A percentile compares a stretch with the other conserved stretches of the same genome.
Evolutionary conservation across 2,797 vertebrate genomes (phyloP).

Genomic region (Allobates femoralis): DNA sequence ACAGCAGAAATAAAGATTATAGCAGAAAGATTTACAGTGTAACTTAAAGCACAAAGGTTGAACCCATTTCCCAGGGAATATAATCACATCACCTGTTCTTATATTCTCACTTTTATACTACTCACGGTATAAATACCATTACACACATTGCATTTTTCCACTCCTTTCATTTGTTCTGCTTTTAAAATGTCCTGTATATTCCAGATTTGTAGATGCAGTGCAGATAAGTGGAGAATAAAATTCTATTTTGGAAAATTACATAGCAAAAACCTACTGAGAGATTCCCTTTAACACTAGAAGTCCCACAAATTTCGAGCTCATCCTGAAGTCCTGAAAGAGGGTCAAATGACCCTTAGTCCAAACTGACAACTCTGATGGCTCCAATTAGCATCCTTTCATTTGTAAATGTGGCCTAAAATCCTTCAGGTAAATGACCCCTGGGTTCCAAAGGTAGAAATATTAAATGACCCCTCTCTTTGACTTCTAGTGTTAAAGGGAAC

Average conservation of each 20-base stretch:
- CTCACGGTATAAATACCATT: constrained; percentile 21
- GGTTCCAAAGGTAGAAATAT: too few relatives aligned
- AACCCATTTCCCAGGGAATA: constrained; percentile 41
- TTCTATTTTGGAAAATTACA: not conserved
- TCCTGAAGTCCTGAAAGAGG: too few relatives aligned
- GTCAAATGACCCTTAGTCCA: too few relatives aligned
- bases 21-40: constrained; percentile 43
- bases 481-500: too few relatives aligned
- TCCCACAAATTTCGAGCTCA: too few relatives aligned
- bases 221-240: not conserved
- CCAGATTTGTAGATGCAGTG: not conserved
- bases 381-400: too few relatives aligned
- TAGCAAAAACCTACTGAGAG: too few relatives aligned
- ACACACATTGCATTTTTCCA: constrained; percentile 19
- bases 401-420: too few relatives aligned
- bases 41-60: constrained; percentile 45
- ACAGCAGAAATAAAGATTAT: constrained; percentile 44
- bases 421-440: too few relatives aligned
- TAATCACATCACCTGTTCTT: constrained; percentile 15
- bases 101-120: constrained; percentile 20
- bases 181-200: constrained; percentile 4
- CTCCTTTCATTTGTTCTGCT: not conserved
- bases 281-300: too few relatives aligned
- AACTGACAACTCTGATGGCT: too few relatives aligned
- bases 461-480: too few relatives aligned